Evolutionary conservation across 2,113 vertebrate genomes (phyloP), one percentile per base, ranked within the genome.

Genomic region (Brachypteracias leptosomus): DNA sequence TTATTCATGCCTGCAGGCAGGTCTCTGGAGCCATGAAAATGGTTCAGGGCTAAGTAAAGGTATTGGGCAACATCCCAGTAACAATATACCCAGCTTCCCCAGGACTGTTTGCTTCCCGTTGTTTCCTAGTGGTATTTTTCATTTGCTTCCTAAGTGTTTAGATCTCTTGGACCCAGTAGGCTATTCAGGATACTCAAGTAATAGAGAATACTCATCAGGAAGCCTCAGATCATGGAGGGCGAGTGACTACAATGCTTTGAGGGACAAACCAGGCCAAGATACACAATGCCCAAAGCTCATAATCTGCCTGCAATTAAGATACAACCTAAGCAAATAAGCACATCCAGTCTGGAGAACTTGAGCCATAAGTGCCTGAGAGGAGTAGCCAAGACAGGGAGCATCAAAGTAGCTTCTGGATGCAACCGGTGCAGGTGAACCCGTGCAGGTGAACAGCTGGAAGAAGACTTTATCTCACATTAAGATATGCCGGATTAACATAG

Each of bases 51-150:
- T 77, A 83, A 91, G 63, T 36, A 75, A 74, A 88, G 63, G 47
- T 3, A 5, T 7, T 74, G 88, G 90, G 95, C 95, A 88, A 9
- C 40, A 40, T 61, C 93, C 93, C 93, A 91, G 79, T 22, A 92
- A 93, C 51, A 93, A 93, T 55, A 94, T 7, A 71, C 9, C 51
- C 81, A 57, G 68, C 68, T 88, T 88, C 85, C 90, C 84, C 31
- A 11, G 67, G 13, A 91, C 59, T 59, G 55, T 1, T n/a, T 54
- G 51, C 33, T 54, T 91, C 75, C 59, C 55, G 28, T 55, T 93
- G 90, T 71, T 91, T 77, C 93, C 85, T 59, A 36, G 29, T 54
- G 55, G 29, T 84, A 93, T 88, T 96, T 96, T 90, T 85, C 88
- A 94, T 52, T 80, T 46, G 40, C 67, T 86, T 49, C 52, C 61